Conservation (phyloP, 2,888 invertebrate species). For the Dynastes grantii region DNA sequence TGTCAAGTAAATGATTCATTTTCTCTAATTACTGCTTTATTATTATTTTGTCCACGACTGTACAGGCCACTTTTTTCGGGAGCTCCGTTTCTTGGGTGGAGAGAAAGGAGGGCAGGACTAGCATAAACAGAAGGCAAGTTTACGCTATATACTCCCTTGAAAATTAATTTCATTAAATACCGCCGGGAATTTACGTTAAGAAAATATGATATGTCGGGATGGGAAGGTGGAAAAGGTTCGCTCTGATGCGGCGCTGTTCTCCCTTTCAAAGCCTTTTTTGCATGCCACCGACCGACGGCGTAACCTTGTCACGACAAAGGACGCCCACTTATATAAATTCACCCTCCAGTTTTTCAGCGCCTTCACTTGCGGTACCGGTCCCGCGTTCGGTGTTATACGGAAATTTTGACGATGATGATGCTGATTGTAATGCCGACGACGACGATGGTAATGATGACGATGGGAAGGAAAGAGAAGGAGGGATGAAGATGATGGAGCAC, state of each 20-base stretch:
- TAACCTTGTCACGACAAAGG: conserved; percentile 31
- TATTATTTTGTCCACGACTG: too few relatives aligned
- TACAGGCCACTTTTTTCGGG: too few relatives aligned
- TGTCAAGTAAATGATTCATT: too few relatives aligned
- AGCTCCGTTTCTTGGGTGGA: neutral
- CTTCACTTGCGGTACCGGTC: neutral
- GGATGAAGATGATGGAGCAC: neutral
- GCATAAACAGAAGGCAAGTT: conserved; percentile 8
- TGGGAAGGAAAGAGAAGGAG: neutral
- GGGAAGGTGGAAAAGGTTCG: neutral
- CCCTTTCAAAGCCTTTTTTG: conserved; percentile 28
- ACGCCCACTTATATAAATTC: conserved; percentile 36
- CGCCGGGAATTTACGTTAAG: conserved; percentile 30
- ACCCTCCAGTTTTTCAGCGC: conserved; percentile 22
- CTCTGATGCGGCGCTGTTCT: neutral
- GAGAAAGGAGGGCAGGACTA: neutral
- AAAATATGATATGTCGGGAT: conserved; percentile 32
- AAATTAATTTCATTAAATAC: conserved; percentile 43
- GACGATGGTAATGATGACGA: neutral
- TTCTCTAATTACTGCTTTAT: too few relatives aligned
- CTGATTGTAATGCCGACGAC: neutral
- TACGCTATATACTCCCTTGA: conserved; percentile 6
- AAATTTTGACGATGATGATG: conserved; percentile 3
- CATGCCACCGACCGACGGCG: conserved; percentile 16
- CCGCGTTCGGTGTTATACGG: neutral